Evolutionary conservation across 1,140 invertebrate genomes (phyloP), one percentile per base, ranked within the genome.

Genomic region (Drosophila melanica): DNA sequence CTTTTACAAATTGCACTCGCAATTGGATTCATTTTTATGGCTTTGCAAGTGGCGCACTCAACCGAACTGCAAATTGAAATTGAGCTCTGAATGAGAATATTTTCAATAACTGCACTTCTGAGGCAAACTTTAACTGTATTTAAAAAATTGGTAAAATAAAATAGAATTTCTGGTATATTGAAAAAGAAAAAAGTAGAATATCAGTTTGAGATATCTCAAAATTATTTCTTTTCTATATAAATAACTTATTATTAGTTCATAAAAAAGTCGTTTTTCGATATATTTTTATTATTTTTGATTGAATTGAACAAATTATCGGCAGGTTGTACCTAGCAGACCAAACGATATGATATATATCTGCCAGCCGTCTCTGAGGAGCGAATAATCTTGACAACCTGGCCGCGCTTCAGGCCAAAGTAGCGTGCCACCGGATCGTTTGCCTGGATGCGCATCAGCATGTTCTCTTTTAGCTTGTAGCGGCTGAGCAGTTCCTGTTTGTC

Each of bases 381-480:
- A 90, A 99, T 98, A 90, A 99, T 99, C 93, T 99, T 99, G 1
- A 99, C 98, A 51, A 99, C 98, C 95, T 97, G 93, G 4, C 91
- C 91, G 20, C 90, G 79, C 50, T 92, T 91, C 6, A 94, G 94
- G 47, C 92, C 92, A 90, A 90, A 92, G 86, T 91, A 91, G 90
- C 99, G 94, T 0, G 99, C 97, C 10, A 99, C 98, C 10, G 99
- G 99, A 94, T 99, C 99, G 53, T 98, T 97, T 14, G 96, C 96
- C 93, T 99, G 99, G 92, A 99, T 99, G 92, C 98, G 95, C 96
- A 99, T 99, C 79, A 99, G 93, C 94, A 99, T 99, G 91, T 98
- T 99, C 92, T 99, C 99, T 93, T 99, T 99, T 35, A 99, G 93
- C 94, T 99, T 99, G 93, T 92, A 92, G 12, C 90, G 79, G 2